Evolutionary conservation across 2,888 invertebrate species (phyloP).

Genomic region (Meta bourneti): DNA sequence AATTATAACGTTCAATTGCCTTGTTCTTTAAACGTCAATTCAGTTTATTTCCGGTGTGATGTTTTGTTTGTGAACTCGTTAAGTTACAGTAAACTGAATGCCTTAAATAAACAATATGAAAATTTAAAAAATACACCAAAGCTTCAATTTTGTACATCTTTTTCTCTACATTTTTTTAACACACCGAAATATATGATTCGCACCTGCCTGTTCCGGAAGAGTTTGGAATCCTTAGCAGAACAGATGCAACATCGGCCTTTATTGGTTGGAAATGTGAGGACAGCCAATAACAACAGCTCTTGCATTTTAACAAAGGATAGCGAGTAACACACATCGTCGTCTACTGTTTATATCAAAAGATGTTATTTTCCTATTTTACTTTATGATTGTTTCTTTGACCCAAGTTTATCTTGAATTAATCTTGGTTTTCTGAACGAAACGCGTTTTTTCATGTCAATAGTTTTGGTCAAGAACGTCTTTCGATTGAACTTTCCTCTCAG

Average conservation of each 20-base stretch:
- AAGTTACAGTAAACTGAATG: no score
- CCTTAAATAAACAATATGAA: no score
- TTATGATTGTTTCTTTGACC: not conserved
- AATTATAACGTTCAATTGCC: no score
- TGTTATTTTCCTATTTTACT: not conserved
- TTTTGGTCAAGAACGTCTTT: not conserved
- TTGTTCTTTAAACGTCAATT: no score
- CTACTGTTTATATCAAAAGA: not conserved
- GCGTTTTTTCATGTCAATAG: not conserved
- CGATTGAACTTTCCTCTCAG: slow-evolving; percentile 27
- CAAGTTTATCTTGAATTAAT: not conserved
- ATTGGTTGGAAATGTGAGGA: slow-evolving; percentile 50
- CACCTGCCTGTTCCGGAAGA: slow-evolving; percentile 68
- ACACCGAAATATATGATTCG: slow-evolving; percentile 33
- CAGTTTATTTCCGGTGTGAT: no score
- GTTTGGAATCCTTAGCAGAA: slow-evolving; percentile 33
- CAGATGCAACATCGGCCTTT: slow-evolving; percentile 63
- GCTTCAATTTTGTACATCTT: not conserved
- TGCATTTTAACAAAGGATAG: slow-evolving; percentile 61
- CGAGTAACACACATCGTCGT: slow-evolving; percentile 14
- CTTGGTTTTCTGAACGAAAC: not conserved
- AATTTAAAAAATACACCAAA: no score
- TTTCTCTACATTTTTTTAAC: slow-evolving; percentile 1
- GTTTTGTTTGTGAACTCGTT: no score
- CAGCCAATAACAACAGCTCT: slow-evolving; percentile 65